Evolutionary conservation across 2,888 invertebrate species (phyloP).

Genomic region (Glaucopsyche alexis): DNA sequence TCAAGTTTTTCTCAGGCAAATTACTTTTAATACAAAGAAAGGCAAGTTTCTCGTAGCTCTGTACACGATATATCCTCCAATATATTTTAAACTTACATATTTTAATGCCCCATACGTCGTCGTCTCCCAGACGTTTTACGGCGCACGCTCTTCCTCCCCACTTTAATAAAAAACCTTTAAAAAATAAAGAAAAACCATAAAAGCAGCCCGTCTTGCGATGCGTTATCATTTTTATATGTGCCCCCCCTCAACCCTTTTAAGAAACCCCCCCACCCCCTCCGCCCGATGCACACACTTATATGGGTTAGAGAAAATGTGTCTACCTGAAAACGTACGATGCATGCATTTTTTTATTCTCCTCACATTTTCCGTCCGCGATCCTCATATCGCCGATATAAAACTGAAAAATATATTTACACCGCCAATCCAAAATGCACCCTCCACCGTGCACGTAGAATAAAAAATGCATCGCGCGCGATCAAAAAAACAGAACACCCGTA

Average conservation of each 20-base stretch:
- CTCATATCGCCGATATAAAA: constrained; percentile 80
- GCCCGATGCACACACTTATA: constrained; percentile 70
- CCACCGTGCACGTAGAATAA: constrained; percentile 39
- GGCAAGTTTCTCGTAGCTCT: not conserved
- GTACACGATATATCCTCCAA: constrained; percentile 6
- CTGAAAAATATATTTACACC: constrained; percentile 75
- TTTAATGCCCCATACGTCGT: constrained; percentile 20
- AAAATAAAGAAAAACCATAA: constrained; percentile 78
- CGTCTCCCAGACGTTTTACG: constrained; percentile 39
- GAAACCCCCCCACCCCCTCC: constrained; percentile 47
- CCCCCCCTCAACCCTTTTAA: constrained; percentile 59
- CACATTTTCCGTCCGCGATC: constrained; percentile 79
- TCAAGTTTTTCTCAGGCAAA: not conserved
- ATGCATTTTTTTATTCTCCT: constrained; percentile 75
- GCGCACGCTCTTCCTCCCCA: constrained; percentile 45
- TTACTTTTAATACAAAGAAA: not conserved
- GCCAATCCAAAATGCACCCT: constrained; percentile 50
- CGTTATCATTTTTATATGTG: constrained; percentile 80
- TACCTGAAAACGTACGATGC: constrained; percentile 80
- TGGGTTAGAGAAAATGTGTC: constrained; percentile 81
- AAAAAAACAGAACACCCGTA: constrained; percentile 70
- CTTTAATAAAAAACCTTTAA: constrained; percentile 74
- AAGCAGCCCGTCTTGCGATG: constrained; percentile 79
- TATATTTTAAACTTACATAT: constrained; percentile 24
- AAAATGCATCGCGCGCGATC: constrained; percentile 43